phyloP scores from a whole-genome alignment of 2,113 vertebrate species.

The Jaculus jaculus region DNA sequence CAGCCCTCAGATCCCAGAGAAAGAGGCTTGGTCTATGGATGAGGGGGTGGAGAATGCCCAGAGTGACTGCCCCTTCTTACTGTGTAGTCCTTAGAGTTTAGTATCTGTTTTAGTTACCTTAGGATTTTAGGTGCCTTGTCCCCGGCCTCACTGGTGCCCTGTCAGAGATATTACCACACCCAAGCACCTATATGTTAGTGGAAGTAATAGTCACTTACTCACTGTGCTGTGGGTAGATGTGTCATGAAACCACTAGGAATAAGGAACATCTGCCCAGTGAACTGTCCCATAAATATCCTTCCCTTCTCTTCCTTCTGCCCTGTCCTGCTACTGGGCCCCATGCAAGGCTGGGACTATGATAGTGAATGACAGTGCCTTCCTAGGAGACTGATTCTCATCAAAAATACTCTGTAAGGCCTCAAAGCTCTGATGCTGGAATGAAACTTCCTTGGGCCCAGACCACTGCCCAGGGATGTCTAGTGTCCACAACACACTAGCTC shows the following conservation, averaged over 20 bases:
- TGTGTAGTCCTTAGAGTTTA: background rate
- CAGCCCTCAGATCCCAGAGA: background rate
- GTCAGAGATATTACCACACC: background rate
- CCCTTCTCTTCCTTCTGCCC: background rate
- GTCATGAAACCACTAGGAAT: too few species aligned
- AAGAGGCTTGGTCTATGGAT: background rate
- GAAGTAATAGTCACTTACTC: background rate
- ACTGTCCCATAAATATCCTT: background rate
- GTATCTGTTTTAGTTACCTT: background rate
- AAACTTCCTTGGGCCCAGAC: background rate
- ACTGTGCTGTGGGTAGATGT: background rate
- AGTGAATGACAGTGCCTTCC: background rate
- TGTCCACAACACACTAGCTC: background rate
- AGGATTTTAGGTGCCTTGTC: background rate
- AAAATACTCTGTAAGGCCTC: background rate
- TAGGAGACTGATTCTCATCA: background rate
- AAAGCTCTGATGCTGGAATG: background rate
- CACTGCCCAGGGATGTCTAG: background rate
- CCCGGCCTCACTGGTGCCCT: background rate
- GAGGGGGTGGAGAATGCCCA: background rate
- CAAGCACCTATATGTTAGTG: background rate
- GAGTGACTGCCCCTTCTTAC: background rate
- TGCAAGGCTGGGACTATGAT: background rate
- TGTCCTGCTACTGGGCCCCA: background rate
- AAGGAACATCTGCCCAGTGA: background rate